Evolutionary conservation across 2,888 invertebrate genomes (phyloP).

Genomic region (Drosophila acutilabella): DNA sequence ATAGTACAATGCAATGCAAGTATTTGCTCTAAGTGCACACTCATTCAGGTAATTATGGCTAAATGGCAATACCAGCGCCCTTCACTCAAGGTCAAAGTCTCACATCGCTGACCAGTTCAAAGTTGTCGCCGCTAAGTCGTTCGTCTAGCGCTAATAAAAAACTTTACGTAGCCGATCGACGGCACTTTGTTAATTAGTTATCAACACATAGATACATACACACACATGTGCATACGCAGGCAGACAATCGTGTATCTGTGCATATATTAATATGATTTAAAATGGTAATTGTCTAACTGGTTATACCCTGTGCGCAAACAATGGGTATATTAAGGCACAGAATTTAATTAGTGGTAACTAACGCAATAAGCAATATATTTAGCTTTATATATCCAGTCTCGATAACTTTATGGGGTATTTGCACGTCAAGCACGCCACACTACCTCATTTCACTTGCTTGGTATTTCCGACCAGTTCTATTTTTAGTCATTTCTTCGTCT

Average conservation of each 20-base stretch:
- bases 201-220: conserved; percentile 17
- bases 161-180: conserved; percentile 34
- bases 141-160: conserved; percentile 54
- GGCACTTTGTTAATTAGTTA: conserved; percentile 49
- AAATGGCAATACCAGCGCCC: conserved; percentile 70
- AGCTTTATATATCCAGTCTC: too few relatives aligned
- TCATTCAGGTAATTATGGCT: conserved; percentile 61
- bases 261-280: conserved; percentile 31
- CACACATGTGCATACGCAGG: conserved; percentile 13
- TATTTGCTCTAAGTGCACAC: conserved; percentile 55
- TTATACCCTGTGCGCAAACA: conserved; percentile 21
- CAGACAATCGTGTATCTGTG: conserved; percentile 26
- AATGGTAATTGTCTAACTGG: conserved; percentile 32
- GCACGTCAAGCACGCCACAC: not conserved
- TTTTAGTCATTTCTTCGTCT: conserved; percentile 14
- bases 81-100: conserved; percentile 72
- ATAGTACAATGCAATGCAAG: conserved; percentile 24
- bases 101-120: conserved; percentile 58
- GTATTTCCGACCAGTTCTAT: conserved; percentile 10
- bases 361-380: too few relatives aligned
- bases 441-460: not conserved
- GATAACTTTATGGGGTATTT: not conserved
- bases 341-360: not conserved
- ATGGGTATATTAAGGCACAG: not conserved
- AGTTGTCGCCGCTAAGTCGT: conserved; percentile 60